Evolutionary conservation across 2,888 invertebrate species (phyloP), one percentile per base, ranked within the genome.

Genomic region (Phaedon cochleariae): DNA sequence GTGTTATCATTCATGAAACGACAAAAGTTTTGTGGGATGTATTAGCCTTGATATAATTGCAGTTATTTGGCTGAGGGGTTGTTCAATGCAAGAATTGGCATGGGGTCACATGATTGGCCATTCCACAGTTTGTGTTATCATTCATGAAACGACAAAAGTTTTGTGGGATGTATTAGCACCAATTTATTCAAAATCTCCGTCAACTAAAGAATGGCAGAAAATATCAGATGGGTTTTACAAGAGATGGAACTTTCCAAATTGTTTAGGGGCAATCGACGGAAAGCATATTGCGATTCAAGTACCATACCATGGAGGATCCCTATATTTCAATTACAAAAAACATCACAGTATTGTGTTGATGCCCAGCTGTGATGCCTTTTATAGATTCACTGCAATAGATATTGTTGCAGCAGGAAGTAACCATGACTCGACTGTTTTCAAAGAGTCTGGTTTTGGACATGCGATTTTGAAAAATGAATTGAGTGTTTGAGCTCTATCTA

Each of bases 271-370:
- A 31, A 65, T 79, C 15, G 77, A 78, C 65, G 77, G 79, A 1
- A 78, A 76, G 65, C 77, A 78, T 65, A 71, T 77, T 22, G 60
- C 60, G 66, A 74, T 78, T 52, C 68, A 71, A 63, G 55, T 65
- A 15, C 78, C 78, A 18, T 20, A 54, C 12, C 64, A 77, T 53
- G 69, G 70, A 45, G 77, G 78, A 22, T 72, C 73, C 15, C 59
- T 70, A 57, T 77, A 65, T 60, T 76, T 69, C 63, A 79, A 79
- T 69, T 77, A 79, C 67, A 77, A 80, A 73, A 68, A 71, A 55
- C 31, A 34, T 21, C 34, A 29, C 26, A 69, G 69, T 57, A 57
- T 69, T 2, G 66, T 69, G 15, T 49, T 67, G n/a, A 64, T 69
- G 67, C 62, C 69, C 34, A 57, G 48, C 10, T 69, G 65, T 55